These are phyloP conservation scores for Pseudomyrmex flavicornis DNA, from an alignment of 1,140 invertebrate genomes.

Conservation along the genomic window DNA sequence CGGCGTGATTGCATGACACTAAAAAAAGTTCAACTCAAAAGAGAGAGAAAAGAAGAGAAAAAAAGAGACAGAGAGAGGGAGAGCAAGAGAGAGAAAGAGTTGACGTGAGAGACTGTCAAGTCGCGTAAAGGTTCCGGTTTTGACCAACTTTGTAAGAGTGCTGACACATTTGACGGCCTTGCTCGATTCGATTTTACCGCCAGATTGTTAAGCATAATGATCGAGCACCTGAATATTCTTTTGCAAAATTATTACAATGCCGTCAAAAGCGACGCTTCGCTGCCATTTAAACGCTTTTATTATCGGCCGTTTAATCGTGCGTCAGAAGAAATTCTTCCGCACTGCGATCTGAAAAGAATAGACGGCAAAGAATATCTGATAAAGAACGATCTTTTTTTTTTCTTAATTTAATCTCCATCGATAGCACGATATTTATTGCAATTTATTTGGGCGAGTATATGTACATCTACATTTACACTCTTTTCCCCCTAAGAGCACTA, in stretches of 20 bases:
- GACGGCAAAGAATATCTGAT: not conserved
- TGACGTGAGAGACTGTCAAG: constrained; percentile 26
- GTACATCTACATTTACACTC: not conserved
- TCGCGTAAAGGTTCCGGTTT: constrained; percentile 22
- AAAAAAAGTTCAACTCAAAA: not conserved
- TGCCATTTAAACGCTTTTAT: not conserved
- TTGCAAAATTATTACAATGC: constrained; percentile 25
- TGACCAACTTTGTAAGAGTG: not conserved
- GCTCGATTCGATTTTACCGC: constrained; percentile 45
- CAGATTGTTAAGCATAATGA: not conserved
- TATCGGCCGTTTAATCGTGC: not conserved
- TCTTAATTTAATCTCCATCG: too few relatives aligned
- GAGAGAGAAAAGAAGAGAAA: not conserved
- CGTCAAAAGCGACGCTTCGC: not conserved
- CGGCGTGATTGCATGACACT: constrained; percentile 5
- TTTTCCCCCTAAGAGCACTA: not conserved
- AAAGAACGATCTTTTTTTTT: not conserved
- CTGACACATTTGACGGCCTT: constrained; percentile 40
- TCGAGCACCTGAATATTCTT: constrained; percentile 14
- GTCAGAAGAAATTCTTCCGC: not conserved
- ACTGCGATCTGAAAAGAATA: not conserved
- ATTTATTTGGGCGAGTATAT: not conserved
- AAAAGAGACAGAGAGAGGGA: too few relatives aligned
- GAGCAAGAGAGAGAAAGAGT: not conserved
- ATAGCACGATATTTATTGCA: not conserved